Percentiles rank a stretch among this genome's conserved stretches.
Conservation (phyloP, 2,113 vertebrate species). For the Podilymbus podiceps region DNA sequence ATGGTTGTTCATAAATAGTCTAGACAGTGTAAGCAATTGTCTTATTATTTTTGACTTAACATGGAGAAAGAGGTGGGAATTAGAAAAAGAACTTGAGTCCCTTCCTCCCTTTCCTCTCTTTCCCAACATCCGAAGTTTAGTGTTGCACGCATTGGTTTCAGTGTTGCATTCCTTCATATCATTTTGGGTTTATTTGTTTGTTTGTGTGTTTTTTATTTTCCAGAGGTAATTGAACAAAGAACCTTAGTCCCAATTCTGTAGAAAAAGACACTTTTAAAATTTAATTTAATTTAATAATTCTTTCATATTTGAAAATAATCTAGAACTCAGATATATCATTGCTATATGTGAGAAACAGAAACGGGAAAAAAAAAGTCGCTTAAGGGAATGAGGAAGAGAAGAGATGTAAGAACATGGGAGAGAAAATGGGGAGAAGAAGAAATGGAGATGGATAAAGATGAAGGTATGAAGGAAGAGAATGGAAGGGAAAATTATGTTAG, state of each 20-base stretch:
- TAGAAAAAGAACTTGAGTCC: neutral
- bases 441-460: neutral
- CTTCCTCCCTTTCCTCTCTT: neutral
- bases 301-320: neutral
- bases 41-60: neutral
- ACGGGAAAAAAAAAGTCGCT: fast-evolving
- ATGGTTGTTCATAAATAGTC: neutral
- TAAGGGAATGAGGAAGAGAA: neutral
- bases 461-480: neutral
- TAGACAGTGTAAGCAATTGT: neutral
- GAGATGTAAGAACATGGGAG: neutral
- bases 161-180: neutral
- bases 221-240: neutral
- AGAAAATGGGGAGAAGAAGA: neutral
- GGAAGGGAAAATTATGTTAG: neutral
- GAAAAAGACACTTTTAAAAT: neutral
- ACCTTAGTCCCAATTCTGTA: fast-evolving
- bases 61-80: neutral
- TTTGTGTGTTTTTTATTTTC: neutral
- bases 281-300: neutral
- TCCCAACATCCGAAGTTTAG: neutral
- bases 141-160: neutral
- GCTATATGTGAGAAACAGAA: neutral
- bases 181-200: neutral
- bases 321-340: neutral